Evolutionary conservation across 1,140 invertebrate species (phyloP).

Genomic region (Drosophila pseudoananassae): DNA sequence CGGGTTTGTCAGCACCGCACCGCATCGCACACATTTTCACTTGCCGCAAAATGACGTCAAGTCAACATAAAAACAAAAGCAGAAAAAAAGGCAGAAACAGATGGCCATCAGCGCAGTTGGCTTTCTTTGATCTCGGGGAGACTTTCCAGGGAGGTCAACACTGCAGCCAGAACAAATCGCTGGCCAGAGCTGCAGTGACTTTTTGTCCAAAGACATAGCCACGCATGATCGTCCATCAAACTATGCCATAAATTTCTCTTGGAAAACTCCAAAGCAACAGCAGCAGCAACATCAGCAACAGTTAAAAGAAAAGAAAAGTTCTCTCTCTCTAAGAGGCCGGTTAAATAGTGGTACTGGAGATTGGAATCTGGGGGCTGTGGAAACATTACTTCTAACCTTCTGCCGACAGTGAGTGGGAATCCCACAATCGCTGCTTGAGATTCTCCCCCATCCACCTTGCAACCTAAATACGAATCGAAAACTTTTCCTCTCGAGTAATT

Average conservation of each 20-base stretch:
- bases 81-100: conserved; percentile 41
- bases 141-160: conserved; percentile 24
- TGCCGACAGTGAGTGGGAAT: conserved; percentile 7
- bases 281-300: conserved; percentile 20
- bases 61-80: conserved; percentile 59
- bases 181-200: conserved; percentile 9
- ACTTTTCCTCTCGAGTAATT: conserved; percentile 41
- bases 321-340: conserved; percentile 52
- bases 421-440: conserved; percentile 15
- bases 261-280: conserved; percentile 48
- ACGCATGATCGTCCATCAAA: conserved; percentile 48
- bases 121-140: conserved; percentile 41
- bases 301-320: conserved; percentile 55
- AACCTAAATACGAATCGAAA: conserved; percentile 43
- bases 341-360: neutral
- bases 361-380: conserved; percentile 18
- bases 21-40: conserved; percentile 76
- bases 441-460: conserved; percentile 19
- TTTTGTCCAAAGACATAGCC: conserved; percentile 23
- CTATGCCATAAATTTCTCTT: conserved; percentile 73
- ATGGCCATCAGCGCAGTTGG: conserved; percentile 58
- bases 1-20: conserved; percentile 58
- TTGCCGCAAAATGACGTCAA: conserved; percentile 80
- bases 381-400: conserved; percentile 39
- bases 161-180: conserved; percentile 54